These are phyloP conservation scores for Hiodon alosoides DNA, from an alignment of 2,113 vertebrate species.

Conservation along the genomic window DNA sequence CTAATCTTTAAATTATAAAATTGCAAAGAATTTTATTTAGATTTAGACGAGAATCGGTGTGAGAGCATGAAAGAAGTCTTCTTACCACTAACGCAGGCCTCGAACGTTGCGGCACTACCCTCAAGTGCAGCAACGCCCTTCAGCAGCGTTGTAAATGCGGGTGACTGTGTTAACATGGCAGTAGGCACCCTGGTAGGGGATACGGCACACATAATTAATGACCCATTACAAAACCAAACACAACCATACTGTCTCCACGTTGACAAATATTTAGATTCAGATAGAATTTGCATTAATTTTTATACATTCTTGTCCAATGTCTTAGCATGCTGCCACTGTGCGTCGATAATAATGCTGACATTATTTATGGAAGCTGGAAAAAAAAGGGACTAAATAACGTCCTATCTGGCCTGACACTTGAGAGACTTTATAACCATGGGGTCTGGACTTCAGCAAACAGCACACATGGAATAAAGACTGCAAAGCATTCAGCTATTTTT, in stretches of 20 bases:
- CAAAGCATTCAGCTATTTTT: no score
- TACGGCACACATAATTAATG: constrained; percentile 15
- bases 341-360: background rate
- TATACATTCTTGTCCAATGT: no score
- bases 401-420: constrained; percentile 30
- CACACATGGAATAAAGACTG: constrained; percentile 43
- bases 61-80: no score
- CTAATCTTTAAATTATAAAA: no score
- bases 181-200: constrained; percentile 75
- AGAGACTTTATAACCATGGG: constrained; percentile 28
- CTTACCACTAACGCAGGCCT: constrained; percentile 98
- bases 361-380: background rate
- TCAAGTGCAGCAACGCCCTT: constrained; percentile 99
- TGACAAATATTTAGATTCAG: no score
- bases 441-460: constrained; percentile 11
- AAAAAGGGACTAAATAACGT: constrained; percentile 12
- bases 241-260: no score
- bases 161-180: constrained; percentile 88
- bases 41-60: no score
- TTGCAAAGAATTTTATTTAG: no score
- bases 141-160: constrained; percentile 89
- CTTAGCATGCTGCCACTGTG: no score
- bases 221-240: background rate
- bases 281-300: no score
- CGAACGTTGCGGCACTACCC: constrained; percentile 98